Evolutionary conservation across 2,113 vertebrate species (phyloP).

Genomic region (Mus musculus): GRCm39 chr12:67251001-67251500

Average conservation of each 20-base stretch:
- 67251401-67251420: not conserved
- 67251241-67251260: not conserved
- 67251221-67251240: not conserved
- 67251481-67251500: not conserved
- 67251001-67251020: not conserved
- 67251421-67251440: not conserved
- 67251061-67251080: not conserved
- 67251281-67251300: not conserved
- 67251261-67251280: not conserved
- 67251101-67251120: not conserved
- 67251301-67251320: not conserved
- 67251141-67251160: not conserved
- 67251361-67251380: not conserved
- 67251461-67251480: not conserved
- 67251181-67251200: not conserved
- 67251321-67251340: not conserved
- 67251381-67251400: not conserved
- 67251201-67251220: not conserved
- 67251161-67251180: not conserved
- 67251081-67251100: not conserved
- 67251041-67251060: not conserved
- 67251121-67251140: not conserved
- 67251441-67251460: not conserved
- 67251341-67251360: not conserved
- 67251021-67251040: too few relatives aligned